These are phyloP conservation scores for Thymelicus lineola DNA, from an alignment of 2,888 invertebrate genomes.

Conservation along the genomic window DNA sequence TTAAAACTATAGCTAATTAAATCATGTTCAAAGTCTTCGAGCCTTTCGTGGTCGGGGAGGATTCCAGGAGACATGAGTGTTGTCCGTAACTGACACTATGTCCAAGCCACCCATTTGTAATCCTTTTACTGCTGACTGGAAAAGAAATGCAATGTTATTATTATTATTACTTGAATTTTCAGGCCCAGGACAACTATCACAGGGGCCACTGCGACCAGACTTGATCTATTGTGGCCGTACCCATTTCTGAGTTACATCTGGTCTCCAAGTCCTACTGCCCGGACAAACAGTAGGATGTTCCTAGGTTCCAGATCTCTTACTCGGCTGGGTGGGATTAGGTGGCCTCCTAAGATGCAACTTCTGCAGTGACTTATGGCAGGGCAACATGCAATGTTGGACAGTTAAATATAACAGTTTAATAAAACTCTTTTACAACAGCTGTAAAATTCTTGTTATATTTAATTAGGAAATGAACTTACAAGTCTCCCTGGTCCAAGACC, in stretches of 20 bases:
- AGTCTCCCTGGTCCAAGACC: constrained; percentile 96
- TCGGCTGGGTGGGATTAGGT: too few species aligned
- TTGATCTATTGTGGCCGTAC: too few species aligned
- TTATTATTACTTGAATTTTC: too few species aligned
- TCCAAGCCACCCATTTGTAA: constrained; percentile 96
- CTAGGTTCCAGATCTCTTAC: too few species aligned
- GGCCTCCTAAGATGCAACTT: too few species aligned
- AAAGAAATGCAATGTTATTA: constrained; percentile 35
- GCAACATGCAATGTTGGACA: neutral
- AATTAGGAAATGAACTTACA: constrained; percentile 86
- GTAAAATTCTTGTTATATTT: neutral
- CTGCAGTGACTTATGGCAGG: too few species aligned
- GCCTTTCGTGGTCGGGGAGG: constrained; percentile 94
- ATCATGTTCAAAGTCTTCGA: constrained; percentile 88
- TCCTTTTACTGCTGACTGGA: constrained; percentile 96
- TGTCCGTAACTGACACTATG: constrained; percentile 97
- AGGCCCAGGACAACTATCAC: too few species aligned
- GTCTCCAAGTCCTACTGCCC: too few species aligned
- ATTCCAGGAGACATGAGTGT: constrained; percentile 93
- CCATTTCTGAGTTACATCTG: too few species aligned
- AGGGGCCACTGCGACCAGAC: too few species aligned
- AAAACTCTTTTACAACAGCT: neutral
- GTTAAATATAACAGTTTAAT: neutral
- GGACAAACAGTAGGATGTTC: too few species aligned
- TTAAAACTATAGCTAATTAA: constrained; percentile 12